A percentile compares a stretch with the other conserved stretches of the same genome.
Evolutionary conservation across 2,113 vertebrate genomes (phyloP).

Genomic region (Raja brachyura): DNA sequence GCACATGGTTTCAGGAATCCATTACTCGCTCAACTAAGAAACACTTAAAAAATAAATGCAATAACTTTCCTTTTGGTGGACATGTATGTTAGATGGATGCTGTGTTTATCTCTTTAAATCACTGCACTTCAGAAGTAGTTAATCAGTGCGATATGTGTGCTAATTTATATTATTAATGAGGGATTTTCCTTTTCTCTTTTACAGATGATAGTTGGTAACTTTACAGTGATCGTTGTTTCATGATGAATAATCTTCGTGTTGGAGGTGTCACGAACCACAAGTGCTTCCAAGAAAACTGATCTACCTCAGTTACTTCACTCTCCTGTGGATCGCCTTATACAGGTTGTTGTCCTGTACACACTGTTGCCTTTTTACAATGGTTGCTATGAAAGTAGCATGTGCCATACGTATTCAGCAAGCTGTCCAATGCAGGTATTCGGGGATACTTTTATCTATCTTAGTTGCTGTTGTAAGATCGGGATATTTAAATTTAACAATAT

Average conservation of each 20-base stretch:
- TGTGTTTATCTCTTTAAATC: not conserved
- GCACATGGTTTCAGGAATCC: too few species aligned
- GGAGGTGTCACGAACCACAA: not conserved
- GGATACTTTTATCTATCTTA: not conserved
- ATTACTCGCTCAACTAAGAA: not conserved
- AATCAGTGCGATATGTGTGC: not conserved
- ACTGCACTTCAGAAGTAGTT: not conserved
- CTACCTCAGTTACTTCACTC: not conserved
- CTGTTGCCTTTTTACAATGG: not conserved
- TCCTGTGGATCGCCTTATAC: not conserved
- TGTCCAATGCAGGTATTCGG: not conserved
- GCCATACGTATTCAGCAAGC: not conserved
- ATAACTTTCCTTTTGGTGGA: not conserved
- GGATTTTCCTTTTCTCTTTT: not conserved
- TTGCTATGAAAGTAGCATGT: not conserved
- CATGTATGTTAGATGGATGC: not conserved
- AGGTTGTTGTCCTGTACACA: not conserved
- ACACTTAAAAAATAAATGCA: not conserved
- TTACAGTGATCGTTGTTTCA: not conserved
- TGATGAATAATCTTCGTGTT: not conserved
- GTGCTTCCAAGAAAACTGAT: not conserved
- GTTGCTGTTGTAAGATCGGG: not conserved
- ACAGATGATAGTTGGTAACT: conserved; percentile 21
- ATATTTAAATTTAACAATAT: not conserved
- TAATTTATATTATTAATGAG: not conserved